Evolutionary conservation across 2,113 vertebrate genomes (phyloP).

Genomic region (Gadus chalcogrammus): DNA sequence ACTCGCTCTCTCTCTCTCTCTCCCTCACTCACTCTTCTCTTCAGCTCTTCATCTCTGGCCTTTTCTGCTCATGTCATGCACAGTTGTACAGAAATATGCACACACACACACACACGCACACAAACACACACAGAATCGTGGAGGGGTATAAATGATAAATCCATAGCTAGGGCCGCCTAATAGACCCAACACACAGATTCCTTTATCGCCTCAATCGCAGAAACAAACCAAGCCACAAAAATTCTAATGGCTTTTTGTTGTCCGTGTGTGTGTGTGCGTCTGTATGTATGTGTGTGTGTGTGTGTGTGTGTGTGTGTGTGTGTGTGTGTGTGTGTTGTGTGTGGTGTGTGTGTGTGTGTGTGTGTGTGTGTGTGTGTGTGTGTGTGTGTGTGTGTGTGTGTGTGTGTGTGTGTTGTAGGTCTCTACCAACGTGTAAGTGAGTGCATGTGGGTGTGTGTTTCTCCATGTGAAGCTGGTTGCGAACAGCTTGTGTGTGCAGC

Average conservation of each 20-base stretch:
- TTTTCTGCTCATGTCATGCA: background rate
- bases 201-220: conserved; percentile 69
- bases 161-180: conserved; percentile 62
- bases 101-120: conserved; percentile 7
- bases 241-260: conserved; percentile 70
- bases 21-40: conserved; percentile 20
- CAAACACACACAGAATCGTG: conserved; percentile 9
- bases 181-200: conserved; percentile 63
- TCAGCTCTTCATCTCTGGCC: conserved; percentile 15
- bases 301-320: background rate
- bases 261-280: background rate
- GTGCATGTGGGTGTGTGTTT: conserved; percentile 11
- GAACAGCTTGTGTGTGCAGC: conserved; percentile 43
- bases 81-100: background rate
- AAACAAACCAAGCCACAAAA: conserved; percentile 68
- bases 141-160: conserved; percentile 59
- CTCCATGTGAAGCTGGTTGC: conserved; percentile 47
- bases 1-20: background rate
- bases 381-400: conserved; percentile 13
- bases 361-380: conserved; percentile 16
- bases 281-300: too few species aligned
- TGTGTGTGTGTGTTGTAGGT: conserved; percentile 10
- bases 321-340: too few species aligned
- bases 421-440: background rate
- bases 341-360: conserved; percentile 15